Percentiles rank a stretch among this genome's conserved stretches.
Evolutionary conservation across 2,888 invertebrate species (phyloP).

Genomic region (Himalopsyche anomala): DNA sequence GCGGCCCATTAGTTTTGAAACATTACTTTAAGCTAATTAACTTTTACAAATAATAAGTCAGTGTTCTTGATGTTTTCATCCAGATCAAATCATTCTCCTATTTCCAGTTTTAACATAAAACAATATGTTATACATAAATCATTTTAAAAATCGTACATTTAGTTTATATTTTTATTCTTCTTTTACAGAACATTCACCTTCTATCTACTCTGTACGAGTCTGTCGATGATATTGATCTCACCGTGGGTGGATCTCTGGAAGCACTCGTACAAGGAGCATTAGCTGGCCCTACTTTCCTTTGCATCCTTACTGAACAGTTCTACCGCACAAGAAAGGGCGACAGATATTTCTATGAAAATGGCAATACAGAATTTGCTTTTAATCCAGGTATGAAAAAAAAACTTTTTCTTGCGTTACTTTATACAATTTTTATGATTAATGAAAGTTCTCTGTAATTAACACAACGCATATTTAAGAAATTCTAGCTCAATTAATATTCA

Average conservation of each 20-base stretch:
- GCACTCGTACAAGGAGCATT: slow-evolving; percentile 85
- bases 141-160: background rate
- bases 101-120: no score
- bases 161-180: background rate
- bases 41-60: no score
- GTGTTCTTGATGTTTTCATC: no score
- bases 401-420: slow-evolving; percentile 53
- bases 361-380: slow-evolving; percentile 79
- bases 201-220: slow-evolving; percentile 81
- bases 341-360: slow-evolving; percentile 89
- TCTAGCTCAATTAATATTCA: no score
- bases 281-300: slow-evolving; percentile 91
- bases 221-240: slow-evolving; percentile 90
- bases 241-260: slow-evolving; percentile 90
- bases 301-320: slow-evolving; percentile 92
- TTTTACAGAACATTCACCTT: slow-evolving; percentile 80
- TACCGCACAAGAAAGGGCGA: slow-evolving; percentile 90
- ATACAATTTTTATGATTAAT: background rate
- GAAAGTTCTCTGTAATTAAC: background rate
- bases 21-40: no score
- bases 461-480: no score
- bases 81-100: no score
- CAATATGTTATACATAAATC: background rate
- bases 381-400: slow-evolving; percentile 75
- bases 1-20: no score